Conservation (phyloP, 2,797 vertebrate genomes). For the Acanthurus tractus region DNA sequence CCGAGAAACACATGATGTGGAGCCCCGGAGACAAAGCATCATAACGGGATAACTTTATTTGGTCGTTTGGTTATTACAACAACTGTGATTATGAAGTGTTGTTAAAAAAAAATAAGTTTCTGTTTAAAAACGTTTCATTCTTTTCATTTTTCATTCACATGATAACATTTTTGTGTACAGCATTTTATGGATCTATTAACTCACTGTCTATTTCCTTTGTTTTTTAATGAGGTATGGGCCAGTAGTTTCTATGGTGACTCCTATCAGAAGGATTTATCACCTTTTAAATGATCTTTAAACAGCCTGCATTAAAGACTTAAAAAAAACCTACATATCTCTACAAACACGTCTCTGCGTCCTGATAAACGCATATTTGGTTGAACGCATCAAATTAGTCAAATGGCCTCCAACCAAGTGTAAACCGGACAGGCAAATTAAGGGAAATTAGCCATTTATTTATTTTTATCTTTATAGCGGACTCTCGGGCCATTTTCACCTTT, state of each 20-base stretch:
- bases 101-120: too few relatives aligned
- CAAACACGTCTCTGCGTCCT: neutral
- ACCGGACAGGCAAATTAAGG: neutral
- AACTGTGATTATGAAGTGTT: neutral
- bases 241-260: neutral
- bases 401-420: neutral
- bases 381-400: neutral
- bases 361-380: neutral
- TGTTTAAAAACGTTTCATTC: too few relatives aligned
- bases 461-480: slow-evolving; percentile 41
- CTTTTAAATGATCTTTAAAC: neutral
- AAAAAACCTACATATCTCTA: neutral
- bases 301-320: neutral
- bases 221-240: neutral
- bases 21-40: slow-evolving; percentile 55
- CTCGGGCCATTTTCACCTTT: slow-evolving; percentile 62
- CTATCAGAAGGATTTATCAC: neutral
- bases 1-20: slow-evolving; percentile 45
- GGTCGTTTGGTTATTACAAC: slow-evolving; percentile 11
- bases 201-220: too few relatives aligned
- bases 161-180: too few relatives aligned
- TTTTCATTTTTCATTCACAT: too few relatives aligned
- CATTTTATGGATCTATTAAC: too few relatives aligned
- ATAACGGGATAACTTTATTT: slow-evolving; percentile 57
- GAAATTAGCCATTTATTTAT: slow-evolving; percentile 40